Conservation (phyloP, 2,888 invertebrate species). For the Pandemis cinnamomeana region DNA sequence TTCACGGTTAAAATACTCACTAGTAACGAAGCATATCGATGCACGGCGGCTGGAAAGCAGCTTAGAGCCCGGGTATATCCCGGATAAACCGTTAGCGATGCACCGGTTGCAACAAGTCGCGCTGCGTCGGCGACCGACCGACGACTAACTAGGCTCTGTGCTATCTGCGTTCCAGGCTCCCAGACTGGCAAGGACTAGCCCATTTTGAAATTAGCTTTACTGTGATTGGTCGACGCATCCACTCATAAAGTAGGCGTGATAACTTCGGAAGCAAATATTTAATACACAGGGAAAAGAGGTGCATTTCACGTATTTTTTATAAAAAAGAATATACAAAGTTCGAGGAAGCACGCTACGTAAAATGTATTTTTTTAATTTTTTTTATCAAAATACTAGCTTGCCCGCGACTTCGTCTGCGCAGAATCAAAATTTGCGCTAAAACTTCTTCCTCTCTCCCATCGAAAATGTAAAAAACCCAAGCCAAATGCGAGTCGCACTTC, state of each 20-base stretch:
- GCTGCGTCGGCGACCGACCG: not conserved
- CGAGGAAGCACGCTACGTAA: too few relatives aligned
- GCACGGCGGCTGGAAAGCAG: not conserved
- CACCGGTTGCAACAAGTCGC: conserved; percentile 5
- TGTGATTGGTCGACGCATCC: conserved; percentile 7
- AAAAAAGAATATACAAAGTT: too few relatives aligned
- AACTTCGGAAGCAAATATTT: not conserved
- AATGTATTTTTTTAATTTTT: too few relatives aligned
- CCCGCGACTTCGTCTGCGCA: too few relatives aligned
- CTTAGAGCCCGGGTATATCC: not conserved
- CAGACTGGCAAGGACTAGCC: conserved; percentile 1
- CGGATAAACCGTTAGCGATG: not conserved
- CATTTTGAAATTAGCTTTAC: conserved; percentile 3
- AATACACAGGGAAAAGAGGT: too few relatives aligned
- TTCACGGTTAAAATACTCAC: not conserved
- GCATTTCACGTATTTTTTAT: too few relatives aligned
- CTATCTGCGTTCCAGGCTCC: not conserved
- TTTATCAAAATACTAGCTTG: too few relatives aligned
- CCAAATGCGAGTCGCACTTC: too few relatives aligned
- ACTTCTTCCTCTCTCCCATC: too few relatives aligned
- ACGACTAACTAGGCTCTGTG: conserved; percentile 16
- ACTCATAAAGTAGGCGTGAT: conserved; percentile 8
- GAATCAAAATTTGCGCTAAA: too few relatives aligned
- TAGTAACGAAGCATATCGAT: not conserved
- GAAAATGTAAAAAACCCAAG: too few relatives aligned